Base-by-base conservation (phyloP, 1,140 invertebrate species). In the Homalodisca vitripennis region DNA sequence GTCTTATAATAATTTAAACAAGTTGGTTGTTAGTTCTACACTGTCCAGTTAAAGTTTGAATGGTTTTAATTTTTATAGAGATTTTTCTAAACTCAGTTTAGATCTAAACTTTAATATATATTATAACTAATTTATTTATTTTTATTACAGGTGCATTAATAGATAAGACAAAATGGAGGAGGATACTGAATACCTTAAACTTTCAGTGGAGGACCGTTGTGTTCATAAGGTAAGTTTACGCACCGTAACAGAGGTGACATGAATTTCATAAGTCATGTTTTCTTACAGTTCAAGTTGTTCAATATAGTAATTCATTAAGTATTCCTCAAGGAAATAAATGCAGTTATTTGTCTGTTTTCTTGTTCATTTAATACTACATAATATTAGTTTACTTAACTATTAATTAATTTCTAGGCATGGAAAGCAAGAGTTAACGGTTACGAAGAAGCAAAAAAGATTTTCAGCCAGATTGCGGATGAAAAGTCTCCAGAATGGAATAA, bases 401-500 rank as follows among this genome's bases (percentile, higher is more conserved):
- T 24, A 34, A 68, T 22, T 13, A 20, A 67, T 29, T 74, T 79
- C 47, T 71, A 89, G 87, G 79, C 91, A 68, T 98, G 96, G 96
- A 98, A 98, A 80, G 96, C 95, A 2, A 84, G 97, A 75, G 83
- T 98, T 0, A 88, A 89, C 76, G 97, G 95, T 0, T 99, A 98
- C 76, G 95, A 98, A 82, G 94, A 97, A 79, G 91, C 94, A 0
- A 86, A 89, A 2, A 97, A 97, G 78, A 81, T 93, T 10, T 97
- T 98, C 81, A 84, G 88, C 55, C 86, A 88, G 73, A 88, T 93
- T 70, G 89, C 91, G 70, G 94, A 98, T 82, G 94, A 97, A 77
- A 98, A 98, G 77, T 92, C 92, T 55, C 87, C 93, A 0, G 95
- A 98, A 78, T 98, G 95, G 87, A 90, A 87, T 68, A 97, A 95